A percentile compares a stretch with the other conserved stretches of the same genome.
These are phyloP conservation scores for Aelia acuminata DNA, from an alignment of 2,888 invertebrate species.

Conservation along the genomic window DNA sequence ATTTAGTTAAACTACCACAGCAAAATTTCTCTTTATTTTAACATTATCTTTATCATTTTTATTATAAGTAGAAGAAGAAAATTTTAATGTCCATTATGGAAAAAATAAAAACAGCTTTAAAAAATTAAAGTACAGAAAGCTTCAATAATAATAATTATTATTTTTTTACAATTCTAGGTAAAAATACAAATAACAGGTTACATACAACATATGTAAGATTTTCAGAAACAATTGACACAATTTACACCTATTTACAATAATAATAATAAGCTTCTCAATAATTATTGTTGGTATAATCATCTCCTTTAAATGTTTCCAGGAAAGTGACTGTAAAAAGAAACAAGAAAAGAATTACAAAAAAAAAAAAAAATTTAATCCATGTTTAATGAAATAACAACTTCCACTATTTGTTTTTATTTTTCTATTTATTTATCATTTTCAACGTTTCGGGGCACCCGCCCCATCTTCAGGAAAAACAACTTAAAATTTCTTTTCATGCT, in stretches of 20 bases:
- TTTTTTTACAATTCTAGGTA: neutral
- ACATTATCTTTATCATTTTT: neutral
- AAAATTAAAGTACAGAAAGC: too few relatives aligned
- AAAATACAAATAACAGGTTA: neutral
- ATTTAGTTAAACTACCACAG: neutral
- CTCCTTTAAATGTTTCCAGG: conserved; percentile 34
- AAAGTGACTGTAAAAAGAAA: conserved; percentile 5
- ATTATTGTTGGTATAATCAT: neutral
- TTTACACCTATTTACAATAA: conserved; percentile 10
- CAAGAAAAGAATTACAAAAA: neutral
- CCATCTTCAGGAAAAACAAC: too few relatives aligned
- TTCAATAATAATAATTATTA: neutral
- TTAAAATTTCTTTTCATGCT: too few relatives aligned
- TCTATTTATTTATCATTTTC: too few relatives aligned
- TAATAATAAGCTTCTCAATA: neutral
- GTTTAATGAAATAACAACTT: too few relatives aligned
- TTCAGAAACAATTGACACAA: neutral
- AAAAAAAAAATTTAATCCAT: neutral
- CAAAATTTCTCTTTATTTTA: neutral
- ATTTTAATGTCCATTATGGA: neutral
- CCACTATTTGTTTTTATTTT: too few relatives aligned
- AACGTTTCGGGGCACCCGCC: too few relatives aligned
- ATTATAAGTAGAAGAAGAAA: neutral
- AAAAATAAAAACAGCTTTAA: too few relatives aligned
- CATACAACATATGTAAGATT: neutral